phyloP scores from a whole-genome alignment of 2,888 invertebrate species.

The Amphipoea lucens region DNA sequence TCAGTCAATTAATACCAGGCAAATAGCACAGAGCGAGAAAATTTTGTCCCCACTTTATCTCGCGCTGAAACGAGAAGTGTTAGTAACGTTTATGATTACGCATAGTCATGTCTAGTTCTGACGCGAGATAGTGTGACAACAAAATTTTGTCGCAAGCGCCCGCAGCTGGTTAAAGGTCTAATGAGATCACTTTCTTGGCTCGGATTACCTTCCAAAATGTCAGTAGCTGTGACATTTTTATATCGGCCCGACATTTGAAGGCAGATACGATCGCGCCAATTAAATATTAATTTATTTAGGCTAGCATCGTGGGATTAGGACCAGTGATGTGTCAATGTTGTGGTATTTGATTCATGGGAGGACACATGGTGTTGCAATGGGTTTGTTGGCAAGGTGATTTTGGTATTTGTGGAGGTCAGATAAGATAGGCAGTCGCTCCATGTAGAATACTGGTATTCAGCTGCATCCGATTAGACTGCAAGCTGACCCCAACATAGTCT shows the following conservation, averaged over 20 bases:
- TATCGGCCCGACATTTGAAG: slow-evolving; percentile 86
- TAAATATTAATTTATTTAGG: slow-evolving; percentile 86
- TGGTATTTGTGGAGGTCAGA: background rate
- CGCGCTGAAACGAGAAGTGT: background rate
- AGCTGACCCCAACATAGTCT: background rate
- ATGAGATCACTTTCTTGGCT: slow-evolving; percentile 85
- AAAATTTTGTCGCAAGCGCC: slow-evolving; percentile 16
- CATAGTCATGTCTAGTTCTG: background rate
- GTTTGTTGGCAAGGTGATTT: background rate
- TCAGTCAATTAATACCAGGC: slow-evolving; percentile 51
- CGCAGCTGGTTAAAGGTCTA: slow-evolving; percentile 69
- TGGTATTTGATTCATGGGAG: slow-evolving; percentile 39
- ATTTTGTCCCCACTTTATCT: background rate
- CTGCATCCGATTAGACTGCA: background rate
- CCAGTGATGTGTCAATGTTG: slow-evolving; percentile 51
- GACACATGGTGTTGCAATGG: slow-evolving; percentile 1
- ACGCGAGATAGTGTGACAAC: slow-evolving; percentile 12
- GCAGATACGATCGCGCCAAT: slow-evolving; percentile 87
- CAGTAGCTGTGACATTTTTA: slow-evolving; percentile 89
- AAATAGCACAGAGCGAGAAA: slow-evolving; percentile 16
- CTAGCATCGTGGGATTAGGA: slow-evolving; percentile 60
- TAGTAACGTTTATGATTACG: background rate
- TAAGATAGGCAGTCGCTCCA: background rate
- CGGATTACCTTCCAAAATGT: slow-evolving; percentile 89
- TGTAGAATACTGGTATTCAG: background rate